Base-by-base conservation (phyloP, 1,140 invertebrate genomes). In the Aphelinus atriplicis region DNA sequence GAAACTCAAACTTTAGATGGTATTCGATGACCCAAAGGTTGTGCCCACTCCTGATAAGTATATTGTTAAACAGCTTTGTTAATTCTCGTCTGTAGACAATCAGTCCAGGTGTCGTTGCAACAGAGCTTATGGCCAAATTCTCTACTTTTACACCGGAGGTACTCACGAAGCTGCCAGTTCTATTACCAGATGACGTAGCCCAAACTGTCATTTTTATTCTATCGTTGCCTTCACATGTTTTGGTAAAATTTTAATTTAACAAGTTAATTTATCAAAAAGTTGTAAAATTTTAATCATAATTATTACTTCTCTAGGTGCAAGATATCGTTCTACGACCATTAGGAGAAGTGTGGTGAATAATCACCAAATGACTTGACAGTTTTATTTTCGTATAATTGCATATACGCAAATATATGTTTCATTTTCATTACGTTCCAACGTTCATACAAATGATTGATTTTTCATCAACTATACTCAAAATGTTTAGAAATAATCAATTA, bases 171-270 rank as follows among this genome's bases (percentile, higher is more conserved):
- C 80, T 87, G 67, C 89, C 88, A 26, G 84, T 84, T 70, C 80
- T 90, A 57, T 80, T 88, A 64, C 78, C 87, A 2, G 80, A 84
- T 7, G 90, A 91, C 78, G 84, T 91, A 64, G 89, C 89, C 3
- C 81, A 88, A 71, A 87, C 90, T n/a, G 86, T 89, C 0, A 51
- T 87, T 2, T 90, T 89, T 76, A 86, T 86, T 0, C 69, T 91
- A 47, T 82, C 87, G 10, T 88, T 88, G 57, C 89, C 89, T 9
- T 80, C 89, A 61, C 84, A 88, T 48, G 89, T 90, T 26, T 86
- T 89, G 79, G 86, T 88, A 80, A 63, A 60, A 7, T n/a, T 2
- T 51, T 50, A 6, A 5, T 9, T 51, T 51, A 0, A 26, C 26
- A 26, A 26, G 26, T 26, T 26, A 26, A 26, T 26, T 26, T 26